phyloP scores from a whole-genome alignment of 2,888 invertebrate species.

The Drosophila atripex region DNA sequence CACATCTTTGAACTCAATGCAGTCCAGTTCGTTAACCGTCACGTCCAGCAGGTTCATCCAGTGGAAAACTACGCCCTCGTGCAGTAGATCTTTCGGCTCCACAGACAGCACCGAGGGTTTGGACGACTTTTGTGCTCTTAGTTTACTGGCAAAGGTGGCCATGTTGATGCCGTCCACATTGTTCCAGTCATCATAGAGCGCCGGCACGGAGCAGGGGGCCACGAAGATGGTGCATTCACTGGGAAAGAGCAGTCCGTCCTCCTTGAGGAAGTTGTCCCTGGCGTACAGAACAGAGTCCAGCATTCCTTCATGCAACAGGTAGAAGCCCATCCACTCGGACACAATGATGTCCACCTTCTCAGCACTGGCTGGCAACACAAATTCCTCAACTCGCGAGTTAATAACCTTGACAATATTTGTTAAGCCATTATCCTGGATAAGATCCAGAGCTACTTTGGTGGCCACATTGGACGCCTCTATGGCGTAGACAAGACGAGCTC shows the following conservation, averaged over 20 bases:
- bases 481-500: slow-evolving; percentile 94
- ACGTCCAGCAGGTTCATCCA: slow-evolving; percentile 89
- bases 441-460: slow-evolving; percentile 86
- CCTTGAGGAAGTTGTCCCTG: slow-evolving; percentile 91
- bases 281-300: slow-evolving; percentile 94
- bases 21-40: slow-evolving; percentile 86
- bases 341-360: slow-evolving; percentile 94
- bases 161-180: slow-evolving; percentile 92
- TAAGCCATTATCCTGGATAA: slow-evolving; percentile 89
- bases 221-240: slow-evolving; percentile 86
- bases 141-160: slow-evolving; percentile 86
- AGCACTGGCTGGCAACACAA: slow-evolving; percentile 86
- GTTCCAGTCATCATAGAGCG: slow-evolving; percentile 90
- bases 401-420: slow-evolving; percentile 87
- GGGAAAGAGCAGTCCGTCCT: slow-evolving; percentile 90
- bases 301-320: slow-evolving; percentile 97
- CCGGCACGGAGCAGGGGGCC: slow-evolving; percentile 85
- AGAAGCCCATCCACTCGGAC: slow-evolving; percentile 99
- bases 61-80: slow-evolving; percentile 87
- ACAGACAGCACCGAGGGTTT: slow-evolving; percentile 88
- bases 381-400: slow-evolving; percentile 84
- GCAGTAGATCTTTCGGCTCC: slow-evolving; percentile 86
- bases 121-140: slow-evolving; percentile 86
- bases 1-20: slow-evolving; percentile 87
- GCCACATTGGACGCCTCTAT: slow-evolving; percentile 92